Evolutionary conservation across 2,113 vertebrate genomes (phyloP), one percentile per base, ranked within the genome.

Genomic region (Dolichotis patagonum): DNA sequence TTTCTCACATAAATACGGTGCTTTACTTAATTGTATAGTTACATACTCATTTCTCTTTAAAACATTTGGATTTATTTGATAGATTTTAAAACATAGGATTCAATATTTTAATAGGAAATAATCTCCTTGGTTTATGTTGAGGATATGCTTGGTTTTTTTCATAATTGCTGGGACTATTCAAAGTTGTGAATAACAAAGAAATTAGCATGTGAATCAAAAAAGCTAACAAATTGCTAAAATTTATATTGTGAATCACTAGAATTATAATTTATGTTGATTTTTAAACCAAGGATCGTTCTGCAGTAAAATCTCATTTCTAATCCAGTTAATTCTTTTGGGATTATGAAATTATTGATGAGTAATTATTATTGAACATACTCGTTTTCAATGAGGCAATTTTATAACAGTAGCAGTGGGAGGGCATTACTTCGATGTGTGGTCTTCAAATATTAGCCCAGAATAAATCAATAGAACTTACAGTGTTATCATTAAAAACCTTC

Each of bases 381-480:
- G n/a, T 96, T 95, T 85, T 91, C 90, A 96, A n/a, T 30, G 73
- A 95, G 71, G 77, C 32, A 83, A 38, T 94, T 95, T 96, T 94
- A 83, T 67, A 94, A 95, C 5, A 82, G 85, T 67, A 73, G 94
- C 62, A 88, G 38, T 7, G 19, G 41, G 43, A 87, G 19, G 90
- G 60, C 56, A 77, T 96, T 82, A 69, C 54, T 89, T 63, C 90
- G 46, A 5, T 80, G 56, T 26, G 41, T 38, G 13, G 43, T 91
- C 54, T 92, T 93, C 78, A 95, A 86, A 96, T 82, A 93, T 95
- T 54, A 97, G 35, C 14, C 71, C 20, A 46, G 84, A 95, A 95
- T 91, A 97, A 96, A 96, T 96, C 95, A 92, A 69, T 92, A 38
- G 10, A 83, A 96, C 97, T 96, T 93, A 92, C 46, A 95, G 17